phyloP scores from a whole-genome alignment of 92 coral and sea anemone species.

The Actinernus sp. region DNA sequence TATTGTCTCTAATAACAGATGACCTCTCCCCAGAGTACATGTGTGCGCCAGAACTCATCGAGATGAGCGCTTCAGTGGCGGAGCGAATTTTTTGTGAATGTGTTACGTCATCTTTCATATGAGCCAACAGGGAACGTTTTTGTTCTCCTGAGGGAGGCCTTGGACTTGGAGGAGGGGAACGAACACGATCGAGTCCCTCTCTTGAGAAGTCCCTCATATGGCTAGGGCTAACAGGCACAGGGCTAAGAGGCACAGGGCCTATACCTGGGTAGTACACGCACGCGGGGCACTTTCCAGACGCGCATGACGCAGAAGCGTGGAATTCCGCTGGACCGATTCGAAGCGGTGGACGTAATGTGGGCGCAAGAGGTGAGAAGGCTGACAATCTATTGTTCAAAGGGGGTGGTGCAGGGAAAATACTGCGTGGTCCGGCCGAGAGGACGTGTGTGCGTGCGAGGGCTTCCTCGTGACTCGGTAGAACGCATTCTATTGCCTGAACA shows the following conservation, averaged over 20 bases:
- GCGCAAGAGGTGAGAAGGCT: conserved; percentile 80
- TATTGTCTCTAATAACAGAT: conserved; percentile 30
- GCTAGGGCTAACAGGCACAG: conserved; percentile 39
- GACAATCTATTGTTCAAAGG: conserved; percentile 71
- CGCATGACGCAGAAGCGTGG: conserved; percentile 68
- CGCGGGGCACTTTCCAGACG: conserved; percentile 78
- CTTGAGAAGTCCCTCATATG: conserved; percentile 55
- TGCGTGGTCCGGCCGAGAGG: conserved; percentile 55
- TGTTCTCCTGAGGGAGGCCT: conserved; percentile 59
- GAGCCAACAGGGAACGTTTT: conserved; percentile 50
- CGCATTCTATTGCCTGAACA: conserved; percentile 95
- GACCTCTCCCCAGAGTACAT: conserved; percentile 13
- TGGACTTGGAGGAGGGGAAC: conserved; percentile 33
- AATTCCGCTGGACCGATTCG: conserved; percentile 75
- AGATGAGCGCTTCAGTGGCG: conserved; percentile 83
- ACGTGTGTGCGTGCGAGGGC: conserved; percentile 81
- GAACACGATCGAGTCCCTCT: conserved; percentile 23
- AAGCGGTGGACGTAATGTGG: conserved; percentile 69
- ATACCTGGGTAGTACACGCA: conserved; percentile 83
- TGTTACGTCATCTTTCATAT: conserved; percentile 35
- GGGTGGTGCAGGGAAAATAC: conserved; percentile 58
- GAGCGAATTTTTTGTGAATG: conserved; percentile 80
- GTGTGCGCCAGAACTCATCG: conserved; percentile 75
- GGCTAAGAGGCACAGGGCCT: conserved; percentile 68
- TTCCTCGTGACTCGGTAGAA: conserved; percentile 96